Evolutionary conservation across 1,140 invertebrate species (phyloP), one percentile per base, ranked within the genome.

Genomic region (Saccostrea cuccullata): DNA sequence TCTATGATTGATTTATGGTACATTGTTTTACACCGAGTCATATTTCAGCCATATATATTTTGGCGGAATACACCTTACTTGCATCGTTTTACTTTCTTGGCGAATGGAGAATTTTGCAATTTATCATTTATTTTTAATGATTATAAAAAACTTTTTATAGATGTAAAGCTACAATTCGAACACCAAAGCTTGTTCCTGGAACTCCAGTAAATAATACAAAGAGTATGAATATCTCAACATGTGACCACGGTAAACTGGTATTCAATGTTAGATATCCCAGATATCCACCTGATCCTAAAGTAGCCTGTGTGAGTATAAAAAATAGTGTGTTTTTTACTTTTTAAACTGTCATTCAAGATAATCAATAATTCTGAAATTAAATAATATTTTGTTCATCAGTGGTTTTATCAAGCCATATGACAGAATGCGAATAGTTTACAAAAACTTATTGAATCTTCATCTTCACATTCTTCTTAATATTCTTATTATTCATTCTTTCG

Each of bases 281-380:
- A 23, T 84, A 84, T 84, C 82, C 82, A 56, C 82, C 82, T 26
- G 82, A 84, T 20, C 82, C 82, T 11, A 84, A 84, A 26, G 82
- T 84, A 9, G 55, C 55, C 20, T 84, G 40, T 17, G 82, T 84
- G n/a, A 84, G 55, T 84, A 84, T 84, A 4, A 64, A 15, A 17
- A 64, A 47, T 47, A 47, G 47, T 36, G 30, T 47, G 0, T 47
- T 47, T 6, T 47, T 47, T 47, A 47, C 47, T 9, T 47, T 6
- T 47, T 47, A 47, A 47, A 47, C 30, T 36, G 30, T 36, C 30
- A 36, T 36, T 36, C 30, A 36, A n/a, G 30, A 36, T 36, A 36
- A 36, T 36, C 30, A 36, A 36, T 36, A 36, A 36, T 36, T 36
- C 30, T 36, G 30, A 36, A 36, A 36, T 36, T 1, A 36, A 36